phyloP scores from a whole-genome alignment of 2,113 vertebrate species.

The Monarcha castaneiventris region DNA sequence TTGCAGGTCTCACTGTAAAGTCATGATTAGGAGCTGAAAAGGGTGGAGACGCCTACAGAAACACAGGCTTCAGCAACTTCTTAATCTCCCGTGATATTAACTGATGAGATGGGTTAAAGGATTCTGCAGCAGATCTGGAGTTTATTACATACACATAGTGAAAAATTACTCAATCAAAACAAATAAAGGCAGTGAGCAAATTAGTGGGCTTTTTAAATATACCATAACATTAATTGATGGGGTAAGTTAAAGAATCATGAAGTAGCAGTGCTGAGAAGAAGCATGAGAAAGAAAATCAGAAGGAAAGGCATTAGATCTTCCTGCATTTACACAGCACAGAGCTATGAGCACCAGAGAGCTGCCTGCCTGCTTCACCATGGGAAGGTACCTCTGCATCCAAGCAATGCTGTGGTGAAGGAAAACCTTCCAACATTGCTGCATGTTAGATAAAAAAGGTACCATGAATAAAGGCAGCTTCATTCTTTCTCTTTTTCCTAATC shows the following conservation, averaged over 20 bases:
- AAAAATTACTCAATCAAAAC: not conserved
- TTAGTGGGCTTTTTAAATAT: not conserved
- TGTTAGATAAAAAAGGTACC: not conserved
- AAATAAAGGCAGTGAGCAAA: not conserved
- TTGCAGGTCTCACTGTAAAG: not conserved
- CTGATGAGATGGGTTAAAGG: not conserved
- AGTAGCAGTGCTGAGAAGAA: not conserved
- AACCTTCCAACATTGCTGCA: not conserved
- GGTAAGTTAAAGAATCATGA: not conserved
- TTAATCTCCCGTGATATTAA: not conserved
- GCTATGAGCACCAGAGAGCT: not conserved
- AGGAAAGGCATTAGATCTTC: not conserved
- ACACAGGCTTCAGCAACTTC: not conserved
- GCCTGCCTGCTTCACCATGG: not conserved
- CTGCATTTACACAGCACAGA: not conserved
- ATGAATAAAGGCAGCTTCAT: not conserved
- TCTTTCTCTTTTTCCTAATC: not conserved
- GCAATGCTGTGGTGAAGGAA: not conserved
- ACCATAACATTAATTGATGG: not conserved
- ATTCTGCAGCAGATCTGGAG: not conserved
- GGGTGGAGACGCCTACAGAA: not conserved
- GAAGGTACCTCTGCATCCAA: not conserved
- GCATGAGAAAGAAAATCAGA: not conserved
- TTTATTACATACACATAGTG: not conserved
- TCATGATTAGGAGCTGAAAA: not conserved